Conservation (phyloP, 2,888 invertebrate species). For the Acanthosoma haemorrhoidale region DNA sequence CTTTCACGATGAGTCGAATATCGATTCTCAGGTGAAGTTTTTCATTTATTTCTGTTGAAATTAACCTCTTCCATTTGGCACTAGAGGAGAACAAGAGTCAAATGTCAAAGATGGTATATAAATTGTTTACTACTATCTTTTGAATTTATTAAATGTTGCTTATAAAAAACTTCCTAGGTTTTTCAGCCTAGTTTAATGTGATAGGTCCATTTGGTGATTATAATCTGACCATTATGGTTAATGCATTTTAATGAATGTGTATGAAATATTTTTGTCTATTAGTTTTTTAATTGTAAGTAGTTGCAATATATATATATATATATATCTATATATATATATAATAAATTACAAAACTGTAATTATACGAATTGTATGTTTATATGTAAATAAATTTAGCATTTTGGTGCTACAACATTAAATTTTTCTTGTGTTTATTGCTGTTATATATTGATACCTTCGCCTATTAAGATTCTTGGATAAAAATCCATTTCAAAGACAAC, state of each 20-base stretch:
- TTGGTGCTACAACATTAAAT: slow-evolving; percentile 35
- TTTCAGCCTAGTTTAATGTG: slow-evolving; percentile 28
- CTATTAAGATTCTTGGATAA: too few relatives aligned
- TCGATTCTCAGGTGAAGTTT: slow-evolving; percentile 37
- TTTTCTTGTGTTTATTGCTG: slow-evolving; percentile 17
- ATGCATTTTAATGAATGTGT: slow-evolving; percentile 11
- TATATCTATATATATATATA: slow-evolving; percentile 8
- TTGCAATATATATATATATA: slow-evolving; percentile 20
- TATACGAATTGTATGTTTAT: slow-evolving; percentile 30
- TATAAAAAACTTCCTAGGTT: slow-evolving; percentile 16
- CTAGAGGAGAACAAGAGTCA: slow-evolving; percentile 24
- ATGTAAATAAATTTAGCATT: slow-evolving; percentile 33
- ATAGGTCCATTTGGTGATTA: slow-evolving; percentile 25
- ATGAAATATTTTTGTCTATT: slow-evolving; percentile 28
- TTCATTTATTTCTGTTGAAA: slow-evolving; percentile 2
- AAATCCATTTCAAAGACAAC: too few relatives aligned
- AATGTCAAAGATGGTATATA: slow-evolving; percentile 37
- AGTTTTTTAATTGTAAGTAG: slow-evolving; percentile 22
- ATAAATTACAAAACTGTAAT: slow-evolving; percentile 20
- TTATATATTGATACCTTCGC: neutral
- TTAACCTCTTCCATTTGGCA: slow-evolving; percentile 38
- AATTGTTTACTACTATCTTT: neutral
- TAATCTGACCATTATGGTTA: slow-evolving; percentile 19
- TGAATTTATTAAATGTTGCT: neutral
- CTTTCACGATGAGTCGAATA: slow-evolving; percentile 37